Evolutionary conservation across 1,140 invertebrate genomes (phyloP).

Genomic region (Macrotrachela quadricornifera): DNA sequence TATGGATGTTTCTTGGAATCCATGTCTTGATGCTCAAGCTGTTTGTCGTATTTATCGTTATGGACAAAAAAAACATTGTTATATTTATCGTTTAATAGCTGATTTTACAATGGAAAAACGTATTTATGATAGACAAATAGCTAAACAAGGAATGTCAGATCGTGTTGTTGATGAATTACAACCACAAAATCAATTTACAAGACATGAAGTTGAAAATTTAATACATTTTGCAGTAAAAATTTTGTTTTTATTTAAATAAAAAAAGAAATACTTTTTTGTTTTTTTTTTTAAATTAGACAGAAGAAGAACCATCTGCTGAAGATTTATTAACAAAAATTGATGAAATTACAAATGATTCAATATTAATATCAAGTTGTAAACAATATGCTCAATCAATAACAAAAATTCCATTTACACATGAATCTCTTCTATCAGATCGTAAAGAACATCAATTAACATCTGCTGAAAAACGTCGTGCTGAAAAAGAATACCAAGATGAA

Average conservation of each 20-base stretch:
- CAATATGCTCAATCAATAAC: constrained; percentile 20
- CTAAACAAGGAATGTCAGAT: constrained; percentile 84
- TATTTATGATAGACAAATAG: constrained; percentile 90
- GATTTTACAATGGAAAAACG: constrained; percentile 89
- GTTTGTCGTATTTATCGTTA: constrained; percentile 91
- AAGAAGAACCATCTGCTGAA: constrained; percentile 20
- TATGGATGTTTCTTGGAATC: constrained; percentile 96
- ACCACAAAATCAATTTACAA: constrained; percentile 75
- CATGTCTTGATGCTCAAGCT: constrained; percentile 95
- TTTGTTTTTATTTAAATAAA: no score
- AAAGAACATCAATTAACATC: constrained; percentile 85
- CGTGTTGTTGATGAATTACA: constrained; percentile 91
- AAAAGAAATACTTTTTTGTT: no score
- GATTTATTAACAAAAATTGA: constrained; percentile 11
- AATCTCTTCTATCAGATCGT: constrained; percentile 74
- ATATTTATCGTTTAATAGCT: constrained; percentile 82
- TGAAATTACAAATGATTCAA: constrained; percentile 14
- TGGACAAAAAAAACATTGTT: constrained; percentile 77
- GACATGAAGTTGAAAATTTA: constrained; percentile 77
- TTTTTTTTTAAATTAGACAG: constrained; percentile 4
- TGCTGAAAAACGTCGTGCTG: constrained; percentile 74
- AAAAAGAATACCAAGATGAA: constrained; percentile 22
- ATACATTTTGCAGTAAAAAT: constrained; percentile 50
- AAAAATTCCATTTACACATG: constrained; percentile 77
- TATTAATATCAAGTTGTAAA: constrained; percentile 15